These are phyloP conservation scores for Amaurobius ferox DNA, from an alignment of 2,888 invertebrate genomes.

Conservation along the genomic window DNA sequence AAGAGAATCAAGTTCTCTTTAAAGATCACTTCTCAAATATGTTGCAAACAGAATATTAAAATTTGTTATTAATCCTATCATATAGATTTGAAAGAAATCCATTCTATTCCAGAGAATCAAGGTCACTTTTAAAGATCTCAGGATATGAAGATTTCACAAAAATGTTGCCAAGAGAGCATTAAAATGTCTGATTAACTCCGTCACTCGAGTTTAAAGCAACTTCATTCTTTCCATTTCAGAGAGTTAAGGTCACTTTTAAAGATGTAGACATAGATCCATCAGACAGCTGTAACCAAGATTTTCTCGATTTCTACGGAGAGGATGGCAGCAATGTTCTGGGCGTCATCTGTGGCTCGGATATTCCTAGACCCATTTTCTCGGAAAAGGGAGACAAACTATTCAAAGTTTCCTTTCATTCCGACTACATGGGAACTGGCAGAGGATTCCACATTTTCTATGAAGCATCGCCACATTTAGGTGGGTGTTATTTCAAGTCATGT, in stretches of 20 bases:
- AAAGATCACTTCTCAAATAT: too few relatives aligned
- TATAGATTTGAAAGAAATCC: too few relatives aligned
- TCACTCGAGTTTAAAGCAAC: too few relatives aligned
- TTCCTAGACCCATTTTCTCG: conserved; percentile 24
- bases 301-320: background rate
- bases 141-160: too few relatives aligned
- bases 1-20: too few relatives aligned
- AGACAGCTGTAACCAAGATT: conserved; percentile 17
- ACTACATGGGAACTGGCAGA: conserved; percentile 28
- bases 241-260: conserved; percentile 30
- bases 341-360: conserved; percentile 4
- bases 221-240: background rate
- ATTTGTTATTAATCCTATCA: background rate
- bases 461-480: conserved; percentile 27
- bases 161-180: too few relatives aligned
- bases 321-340: conserved; percentile 10
- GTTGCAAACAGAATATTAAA: background rate
- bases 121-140: too few relatives aligned
- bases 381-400: conserved; percentile 10
- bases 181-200: too few relatives aligned
- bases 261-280: conserved; percentile 31
- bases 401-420: background rate
- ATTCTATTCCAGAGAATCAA: too few relatives aligned
- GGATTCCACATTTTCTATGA: conserved; percentile 35
- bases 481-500: background rate